Base-by-base conservation (phyloP, 2,888 invertebrate genomes). In the Microctonus hyperodae region DNA sequence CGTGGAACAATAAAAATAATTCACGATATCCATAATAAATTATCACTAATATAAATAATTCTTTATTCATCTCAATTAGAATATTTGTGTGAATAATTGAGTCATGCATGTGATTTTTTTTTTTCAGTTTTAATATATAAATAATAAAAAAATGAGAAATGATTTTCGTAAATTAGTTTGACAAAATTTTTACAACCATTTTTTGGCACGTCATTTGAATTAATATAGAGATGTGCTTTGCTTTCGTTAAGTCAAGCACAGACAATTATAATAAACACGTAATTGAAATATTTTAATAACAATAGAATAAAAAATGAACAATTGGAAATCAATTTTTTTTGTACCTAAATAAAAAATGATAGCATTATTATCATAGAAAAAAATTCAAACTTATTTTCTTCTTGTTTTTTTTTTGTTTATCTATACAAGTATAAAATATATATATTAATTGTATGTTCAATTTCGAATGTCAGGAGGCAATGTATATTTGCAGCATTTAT, bases 361-460 rank as follows among this genome's bases (percentile, higher is more conserved):
- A 56, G 35, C 37, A 28, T 33, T 51, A 56, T 56, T 23, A 35
- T 11, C 56, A 35, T 48, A 61, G 25, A 56, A 66, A 66, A 62
- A 33, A 33, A 25, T 28, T 64, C 56, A 9, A 55, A 56, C 33
- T 64, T 33, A 55, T 62, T 51, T 16, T 13, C 51, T 23, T 51
- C n/a, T n/a, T n/a, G n/a, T n/a, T n/a, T n/a, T n/a, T n/a, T n/a
- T n/a, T 53, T 23, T 5, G 3, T 31, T 22, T 57, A 66, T 35
- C 62, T 67, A 35, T 63, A 67, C 67, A 67, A 55, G 67, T 67
- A 67, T 56, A 67, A 67, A 67, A 67, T 62, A 62, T 62, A 62
- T 37, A 60, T 60, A 62, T 62, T 22, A 20, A 58, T 35, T 58
- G 40, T 13, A 37, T 35, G 25, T 53, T 65, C 57, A 64, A 35